Conservation (phyloP, 2,888 invertebrate species). For the Latrodectus elegans region DNA sequence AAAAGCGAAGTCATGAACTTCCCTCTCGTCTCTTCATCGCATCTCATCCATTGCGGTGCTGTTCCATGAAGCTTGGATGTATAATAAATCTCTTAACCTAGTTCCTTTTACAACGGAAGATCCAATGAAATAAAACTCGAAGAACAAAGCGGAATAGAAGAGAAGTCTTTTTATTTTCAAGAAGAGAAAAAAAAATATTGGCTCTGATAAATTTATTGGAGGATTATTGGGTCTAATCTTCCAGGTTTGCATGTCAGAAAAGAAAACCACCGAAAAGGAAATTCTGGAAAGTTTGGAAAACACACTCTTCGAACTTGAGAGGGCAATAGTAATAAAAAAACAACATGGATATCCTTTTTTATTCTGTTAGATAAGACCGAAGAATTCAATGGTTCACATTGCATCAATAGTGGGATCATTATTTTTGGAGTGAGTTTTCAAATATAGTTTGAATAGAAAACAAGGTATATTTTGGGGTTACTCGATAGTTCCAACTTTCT, state of each 20-base stretch:
- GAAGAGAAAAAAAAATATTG: constrained; percentile 7
- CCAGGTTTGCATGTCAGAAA: constrained; percentile 48
- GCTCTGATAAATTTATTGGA: constrained; percentile 44
- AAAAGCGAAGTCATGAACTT: background rate
- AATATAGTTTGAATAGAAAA: background rate
- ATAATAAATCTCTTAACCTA: constrained; percentile 64
- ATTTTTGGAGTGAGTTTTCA: background rate
- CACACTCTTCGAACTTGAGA: background rate
- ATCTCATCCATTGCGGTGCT: constrained; percentile 7
- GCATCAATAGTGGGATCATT: background rate
- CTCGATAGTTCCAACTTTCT: too few species aligned
- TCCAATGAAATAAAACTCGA: constrained; percentile 1
- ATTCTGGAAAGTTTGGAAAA: background rate
- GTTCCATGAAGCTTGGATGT: constrained; percentile 10
- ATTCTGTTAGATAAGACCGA: background rate
- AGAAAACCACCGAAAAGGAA: constrained; percentile 16
- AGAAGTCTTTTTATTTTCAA: background rate
- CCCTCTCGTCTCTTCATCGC: background rate
- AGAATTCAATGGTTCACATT: background rate
- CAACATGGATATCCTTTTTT: background rate
- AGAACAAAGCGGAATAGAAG: constrained; percentile 2
- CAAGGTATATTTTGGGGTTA: too few species aligned
- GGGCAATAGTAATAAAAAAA: background rate
- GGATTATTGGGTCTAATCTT: constrained; percentile 62
- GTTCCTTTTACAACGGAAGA: constrained; percentile 13